Conservation (phyloP, 2,113 vertebrate species). For the Bettongia penicillata region DNA sequence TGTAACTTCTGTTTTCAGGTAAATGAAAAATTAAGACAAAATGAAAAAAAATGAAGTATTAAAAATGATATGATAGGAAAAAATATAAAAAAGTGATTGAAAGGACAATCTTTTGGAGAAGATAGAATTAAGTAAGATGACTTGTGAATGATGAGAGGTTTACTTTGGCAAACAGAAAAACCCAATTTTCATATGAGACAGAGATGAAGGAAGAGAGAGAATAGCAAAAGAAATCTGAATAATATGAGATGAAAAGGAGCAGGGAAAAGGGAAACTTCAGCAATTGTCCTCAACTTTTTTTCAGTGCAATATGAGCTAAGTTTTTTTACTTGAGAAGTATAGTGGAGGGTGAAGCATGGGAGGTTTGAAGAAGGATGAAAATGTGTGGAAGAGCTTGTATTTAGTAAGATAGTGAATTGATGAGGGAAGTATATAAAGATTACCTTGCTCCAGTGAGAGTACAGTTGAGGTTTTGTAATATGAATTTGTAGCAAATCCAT, state of each 20-base stretch:
- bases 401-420: background rate
- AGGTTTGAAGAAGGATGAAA: background rate
- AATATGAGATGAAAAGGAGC: background rate
- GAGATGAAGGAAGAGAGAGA: background rate
- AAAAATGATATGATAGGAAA: too few species aligned
- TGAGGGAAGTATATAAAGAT: background rate
- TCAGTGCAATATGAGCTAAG: background rate
- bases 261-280: background rate
- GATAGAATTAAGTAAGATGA: background rate
- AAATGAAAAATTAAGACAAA: background rate
- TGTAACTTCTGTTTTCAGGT: background rate
- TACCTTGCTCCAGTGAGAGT: background rate
- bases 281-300: background rate
- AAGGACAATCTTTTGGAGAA: background rate
- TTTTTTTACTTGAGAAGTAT: background rate
- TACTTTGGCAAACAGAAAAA: background rate
- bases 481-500: background rate
- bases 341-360: background rate
- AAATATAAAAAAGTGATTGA: background rate
- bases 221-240: background rate
- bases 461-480: background rate
- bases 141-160: background rate
- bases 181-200: background rate
- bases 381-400: background rate
- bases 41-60: too few species aligned